These are phyloP conservation scores for Asobara japonica DNA, from an alignment of 1,140 invertebrate genomes.

Conservation along the genomic window DNA sequence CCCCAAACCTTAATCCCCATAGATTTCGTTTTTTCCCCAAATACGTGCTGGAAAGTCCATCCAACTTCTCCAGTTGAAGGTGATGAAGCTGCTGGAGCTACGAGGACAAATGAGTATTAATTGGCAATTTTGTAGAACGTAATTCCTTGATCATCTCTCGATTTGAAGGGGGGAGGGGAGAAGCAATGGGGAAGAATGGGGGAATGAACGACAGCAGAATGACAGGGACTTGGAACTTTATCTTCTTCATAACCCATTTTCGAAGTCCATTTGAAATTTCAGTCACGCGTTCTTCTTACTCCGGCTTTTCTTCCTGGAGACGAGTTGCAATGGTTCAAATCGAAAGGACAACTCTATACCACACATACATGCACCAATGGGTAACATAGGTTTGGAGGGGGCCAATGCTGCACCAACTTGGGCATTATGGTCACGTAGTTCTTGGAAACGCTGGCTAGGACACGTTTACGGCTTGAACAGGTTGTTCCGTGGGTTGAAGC, in stretches of 20 bases:
- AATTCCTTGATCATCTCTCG: neutral
- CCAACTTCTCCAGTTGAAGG: too few relatives aligned
- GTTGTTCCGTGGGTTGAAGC: neutral
- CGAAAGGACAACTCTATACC: neutral
- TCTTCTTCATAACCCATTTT: conserved; percentile 8
- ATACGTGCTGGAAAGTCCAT: too few relatives aligned
- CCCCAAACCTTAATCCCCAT: too few relatives aligned
- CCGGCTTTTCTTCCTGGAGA: neutral
- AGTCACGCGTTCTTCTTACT: conserved; percentile 1
- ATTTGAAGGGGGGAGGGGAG: neutral
- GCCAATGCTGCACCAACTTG: neutral
- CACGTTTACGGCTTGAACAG: conserved; percentile 17
- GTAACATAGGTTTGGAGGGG: neutral
- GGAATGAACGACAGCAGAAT: neutral
- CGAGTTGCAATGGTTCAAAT: conserved; percentile 11
- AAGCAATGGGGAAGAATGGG: neutral
- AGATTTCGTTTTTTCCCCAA: too few relatives aligned
- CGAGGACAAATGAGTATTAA: neutral
- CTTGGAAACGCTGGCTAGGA: neutral
- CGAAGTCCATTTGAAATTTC: neutral
- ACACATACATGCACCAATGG: neutral
- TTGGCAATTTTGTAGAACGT: neutral
- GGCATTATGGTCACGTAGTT: conserved; percentile 9
- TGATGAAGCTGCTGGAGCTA: too few relatives aligned
- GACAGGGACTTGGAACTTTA: neutral